Evolutionary conservation across 2,113 vertebrate genomes (phyloP).

Genomic region (Dromas ardeola): DNA sequence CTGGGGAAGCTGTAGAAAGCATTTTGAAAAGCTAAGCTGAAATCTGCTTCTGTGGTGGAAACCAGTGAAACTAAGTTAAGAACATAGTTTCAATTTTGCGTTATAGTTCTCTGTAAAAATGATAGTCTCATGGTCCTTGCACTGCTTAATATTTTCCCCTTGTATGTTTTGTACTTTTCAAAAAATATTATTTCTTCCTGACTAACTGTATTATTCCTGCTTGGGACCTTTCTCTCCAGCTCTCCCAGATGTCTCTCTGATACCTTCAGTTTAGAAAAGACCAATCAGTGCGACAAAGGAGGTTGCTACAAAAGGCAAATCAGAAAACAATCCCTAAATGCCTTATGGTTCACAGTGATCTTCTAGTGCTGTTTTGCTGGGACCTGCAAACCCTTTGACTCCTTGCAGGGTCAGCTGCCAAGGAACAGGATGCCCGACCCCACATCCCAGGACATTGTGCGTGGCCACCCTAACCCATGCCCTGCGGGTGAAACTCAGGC

Average conservation of each 20-base stretch:
- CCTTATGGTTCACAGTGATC: not conserved
- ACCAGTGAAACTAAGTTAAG: not conserved
- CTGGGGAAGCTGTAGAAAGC: not conserved
- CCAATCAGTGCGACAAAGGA: not conserved
- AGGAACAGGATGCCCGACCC: fast-evolving
- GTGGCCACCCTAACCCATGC: not conserved
- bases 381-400: not conserved
- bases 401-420: not conserved
- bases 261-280: not conserved
- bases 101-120: not conserved
- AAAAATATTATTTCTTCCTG: not conserved
- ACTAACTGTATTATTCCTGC: not conserved
- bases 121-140: not conserved
- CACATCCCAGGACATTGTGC: not conserved
- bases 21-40: not conserved
- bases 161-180: not conserved
- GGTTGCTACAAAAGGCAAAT: not conserved
- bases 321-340: not conserved
- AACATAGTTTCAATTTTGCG: not conserved
- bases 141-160: not conserved
- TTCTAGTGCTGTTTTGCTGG: not conserved
- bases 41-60: not conserved
- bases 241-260: not conserved
- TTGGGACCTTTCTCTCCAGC: not conserved
- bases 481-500: not conserved